Conservation (phyloP, 92 coral and sea anemone genomes). For the Umimayanthus kanabou region DNA sequence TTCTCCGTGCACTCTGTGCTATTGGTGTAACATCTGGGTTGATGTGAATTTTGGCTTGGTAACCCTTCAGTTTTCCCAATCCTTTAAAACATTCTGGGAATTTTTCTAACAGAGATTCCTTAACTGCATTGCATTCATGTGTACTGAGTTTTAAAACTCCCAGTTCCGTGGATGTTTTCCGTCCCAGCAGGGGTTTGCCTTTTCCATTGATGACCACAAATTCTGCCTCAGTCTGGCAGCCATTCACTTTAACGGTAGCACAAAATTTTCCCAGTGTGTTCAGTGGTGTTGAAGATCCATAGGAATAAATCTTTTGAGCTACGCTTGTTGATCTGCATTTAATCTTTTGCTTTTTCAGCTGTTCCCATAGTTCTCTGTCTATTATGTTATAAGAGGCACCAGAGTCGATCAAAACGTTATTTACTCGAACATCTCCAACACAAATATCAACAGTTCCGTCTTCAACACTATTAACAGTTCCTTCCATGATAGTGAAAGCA, state of each 20-base stretch:
- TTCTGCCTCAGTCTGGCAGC: conserved; percentile 39
- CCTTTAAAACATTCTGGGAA: conserved; percentile 27
- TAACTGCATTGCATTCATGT: conserved; percentile 12
- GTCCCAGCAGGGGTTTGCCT: conserved; percentile 27
- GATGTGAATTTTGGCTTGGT: conserved; percentile 23
- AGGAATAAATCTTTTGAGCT: conserved; percentile 34
- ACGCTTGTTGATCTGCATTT: conserved; percentile 36
- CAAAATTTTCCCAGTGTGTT: conserved; percentile 33
- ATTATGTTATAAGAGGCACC: conserved; percentile 44
- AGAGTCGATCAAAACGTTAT: conserved; percentile 39
- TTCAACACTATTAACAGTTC: not conserved
- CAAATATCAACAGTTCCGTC: conserved; percentile 19
- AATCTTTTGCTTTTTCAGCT: conserved; percentile 37
- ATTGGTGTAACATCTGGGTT: conserved; percentile 12
- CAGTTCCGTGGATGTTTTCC: not conserved
- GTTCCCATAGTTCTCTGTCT: conserved; percentile 47
- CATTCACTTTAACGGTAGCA: not conserved
- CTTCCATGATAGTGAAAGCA: not conserved
- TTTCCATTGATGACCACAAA: conserved; percentile 32
- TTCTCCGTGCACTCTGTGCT: conserved; percentile 17
- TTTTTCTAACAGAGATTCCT: conserved; percentile 20
- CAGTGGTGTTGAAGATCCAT: conserved; percentile 13
- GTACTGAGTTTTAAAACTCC: conserved; percentile 20
- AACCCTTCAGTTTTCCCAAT: conserved; percentile 5
- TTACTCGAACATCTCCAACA: conserved; percentile 32